phyloP scores from a whole-genome alignment of 2,888 invertebrate genomes.

The Aphrophora alni region DNA sequence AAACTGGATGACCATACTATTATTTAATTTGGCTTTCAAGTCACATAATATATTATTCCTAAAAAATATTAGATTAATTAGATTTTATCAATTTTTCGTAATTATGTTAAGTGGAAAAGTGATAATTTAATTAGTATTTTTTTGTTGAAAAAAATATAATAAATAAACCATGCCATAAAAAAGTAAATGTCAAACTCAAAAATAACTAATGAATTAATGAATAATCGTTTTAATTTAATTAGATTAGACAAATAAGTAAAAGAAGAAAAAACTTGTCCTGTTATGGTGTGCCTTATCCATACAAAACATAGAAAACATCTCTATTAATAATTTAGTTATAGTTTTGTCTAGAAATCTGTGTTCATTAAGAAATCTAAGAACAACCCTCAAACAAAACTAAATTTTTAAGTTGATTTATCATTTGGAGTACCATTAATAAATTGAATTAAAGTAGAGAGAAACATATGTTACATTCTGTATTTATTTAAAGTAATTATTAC shows the following conservation, averaged over 20 bases:
- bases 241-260: constrained; percentile 14
- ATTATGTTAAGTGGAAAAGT: constrained; percentile 10
- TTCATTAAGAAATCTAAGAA: not conserved
- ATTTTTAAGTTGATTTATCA: not conserved
- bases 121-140: not conserved
- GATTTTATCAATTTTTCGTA: constrained; percentile 9
- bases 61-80: constrained; percentile 11
- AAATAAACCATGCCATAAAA: not conserved
- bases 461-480: too few relatives aligned
- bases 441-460: too few relatives aligned
- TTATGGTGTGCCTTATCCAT: constrained; percentile 50
- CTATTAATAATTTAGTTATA: not conserved
- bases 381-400: not conserved
- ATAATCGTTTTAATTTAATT: not conserved
- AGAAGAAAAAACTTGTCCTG: constrained; percentile 47
- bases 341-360: not conserved
- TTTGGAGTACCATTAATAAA: too few relatives aligned
- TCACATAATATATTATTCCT: not conserved
- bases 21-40: not conserved
- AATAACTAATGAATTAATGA: not conserved
- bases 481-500: not conserved
- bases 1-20: too few relatives aligned
- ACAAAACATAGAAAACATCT: constrained; percentile 40
- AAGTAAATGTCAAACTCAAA: not conserved
- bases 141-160: not conserved